Percentiles rank a stretch among this genome's conserved stretches.
These are phyloP conservation scores for Cordylochernes scorpioides DNA, from an alignment of 2,888 invertebrate species.

Conservation along the genomic window DNA sequence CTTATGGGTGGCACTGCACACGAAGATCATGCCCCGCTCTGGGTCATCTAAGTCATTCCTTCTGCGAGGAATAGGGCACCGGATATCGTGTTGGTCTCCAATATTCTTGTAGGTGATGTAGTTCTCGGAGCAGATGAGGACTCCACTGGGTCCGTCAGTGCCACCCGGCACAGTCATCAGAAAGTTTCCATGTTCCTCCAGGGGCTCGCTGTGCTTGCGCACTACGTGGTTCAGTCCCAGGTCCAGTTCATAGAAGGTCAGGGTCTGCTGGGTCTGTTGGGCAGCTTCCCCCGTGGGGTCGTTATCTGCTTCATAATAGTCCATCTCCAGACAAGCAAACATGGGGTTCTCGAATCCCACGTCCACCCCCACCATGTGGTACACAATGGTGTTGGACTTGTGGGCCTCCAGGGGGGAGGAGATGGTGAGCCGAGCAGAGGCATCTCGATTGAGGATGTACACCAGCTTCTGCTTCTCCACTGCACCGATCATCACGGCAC, in stretches of 20 bases:
- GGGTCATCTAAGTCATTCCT: slow-evolving; percentile 97
- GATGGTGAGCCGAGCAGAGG: slow-evolving; percentile 83
- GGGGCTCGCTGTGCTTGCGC: slow-evolving; percentile 85
- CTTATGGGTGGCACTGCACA: slow-evolving; percentile 94
- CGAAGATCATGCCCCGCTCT: slow-evolving; percentile 95
- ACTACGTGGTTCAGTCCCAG: slow-evolving; percentile 95
- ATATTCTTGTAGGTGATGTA: slow-evolving; percentile 96
- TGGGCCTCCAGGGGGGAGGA: slow-evolving; percentile 96
- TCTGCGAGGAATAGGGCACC: slow-evolving; percentile 84
- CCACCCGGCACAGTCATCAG: slow-evolving; percentile 52
- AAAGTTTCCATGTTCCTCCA: slow-evolving; percentile 95
- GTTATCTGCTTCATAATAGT: slow-evolving; percentile 80
- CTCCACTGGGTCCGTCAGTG: slow-evolving; percentile 92
- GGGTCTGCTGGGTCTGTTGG: slow-evolving; percentile 75
- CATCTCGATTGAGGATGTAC: slow-evolving; percentile 91
- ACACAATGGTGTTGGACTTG: slow-evolving; percentile 92
- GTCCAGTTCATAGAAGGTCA: slow-evolving; percentile 94
- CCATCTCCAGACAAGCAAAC: slow-evolving; percentile 96
- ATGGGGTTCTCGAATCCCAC: slow-evolving; percentile 97
- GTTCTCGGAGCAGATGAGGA: slow-evolving; percentile 94
- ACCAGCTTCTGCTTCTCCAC: slow-evolving; percentile 96
- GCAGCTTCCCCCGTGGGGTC: slow-evolving; percentile 92
- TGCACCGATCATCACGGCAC: slow-evolving; percentile 94
- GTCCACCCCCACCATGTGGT: slow-evolving; percentile 94
- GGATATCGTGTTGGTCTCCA: slow-evolving; percentile 94